These are phyloP conservation scores for Taurulus bubalis DNA, from an alignment of 2,113 vertebrate genomes.

Conservation along the genomic window DNA sequence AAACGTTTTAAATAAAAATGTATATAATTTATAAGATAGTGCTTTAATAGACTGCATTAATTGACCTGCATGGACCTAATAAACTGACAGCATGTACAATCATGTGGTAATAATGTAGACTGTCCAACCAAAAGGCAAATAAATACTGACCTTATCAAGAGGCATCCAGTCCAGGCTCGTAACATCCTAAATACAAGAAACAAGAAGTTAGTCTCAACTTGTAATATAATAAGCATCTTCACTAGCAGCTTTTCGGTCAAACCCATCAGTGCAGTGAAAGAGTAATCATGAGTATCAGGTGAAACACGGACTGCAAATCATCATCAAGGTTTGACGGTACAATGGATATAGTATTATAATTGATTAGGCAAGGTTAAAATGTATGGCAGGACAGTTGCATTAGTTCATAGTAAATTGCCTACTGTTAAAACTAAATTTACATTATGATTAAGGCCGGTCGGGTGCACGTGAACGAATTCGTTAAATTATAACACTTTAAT, in stretches of 20 bases:
- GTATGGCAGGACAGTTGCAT: background rate
- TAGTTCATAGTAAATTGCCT: background rate
- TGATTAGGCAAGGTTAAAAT: background rate
- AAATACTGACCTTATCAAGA: constrained; percentile 1
- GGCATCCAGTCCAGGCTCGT: fast-evolving
- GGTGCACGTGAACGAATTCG: no score
- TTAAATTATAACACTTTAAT: background rate
- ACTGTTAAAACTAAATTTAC: background rate
- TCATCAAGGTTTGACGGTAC: constrained; percentile 75
- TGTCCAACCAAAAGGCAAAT: no score
- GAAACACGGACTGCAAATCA: constrained; percentile 87
- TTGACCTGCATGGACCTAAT: background rate
- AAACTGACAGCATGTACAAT: background rate
- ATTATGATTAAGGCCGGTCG: no score
- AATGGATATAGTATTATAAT: no score
- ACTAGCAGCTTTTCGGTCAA: background rate
- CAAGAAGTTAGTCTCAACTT: background rate
- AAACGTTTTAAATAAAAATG: no score
- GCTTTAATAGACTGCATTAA: background rate
- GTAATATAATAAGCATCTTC: fast-evolving
- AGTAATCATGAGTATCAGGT: constrained; percentile 80
- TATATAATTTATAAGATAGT: no score
- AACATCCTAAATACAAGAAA: background rate
- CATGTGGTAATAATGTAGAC: background rate
- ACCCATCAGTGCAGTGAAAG: constrained; percentile 81